Base-by-base conservation (phyloP, 1,140 invertebrate species). In the Mizuhopecten yessoensis region DNA sequence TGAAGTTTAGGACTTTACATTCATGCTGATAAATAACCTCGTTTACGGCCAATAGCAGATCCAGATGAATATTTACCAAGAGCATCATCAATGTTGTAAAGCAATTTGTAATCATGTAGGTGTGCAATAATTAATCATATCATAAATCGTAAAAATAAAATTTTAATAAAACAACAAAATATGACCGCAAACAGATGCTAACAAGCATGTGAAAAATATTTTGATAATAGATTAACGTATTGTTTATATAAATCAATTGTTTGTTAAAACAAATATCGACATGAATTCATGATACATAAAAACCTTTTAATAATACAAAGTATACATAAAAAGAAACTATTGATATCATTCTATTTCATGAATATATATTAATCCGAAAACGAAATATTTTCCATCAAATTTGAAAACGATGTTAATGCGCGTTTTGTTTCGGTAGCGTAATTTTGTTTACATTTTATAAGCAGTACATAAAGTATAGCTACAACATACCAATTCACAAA, bases 61-160 rank as follows among this genome's bases (percentile, higher is more conserved):
- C 9, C 0, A 20, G 17, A 45, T 15, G 17, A 10, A 45, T 17
- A 17, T 45, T 45, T 13, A 13, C 17, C 1, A 13, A 45, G 42
- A 15, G 17, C 1, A 45, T 45, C 9, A 13, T 45, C 0, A 20
- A 45, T 75, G 57, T 75, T 75, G 3, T 7, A 75, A 75, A 75
- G 57, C 57, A 75, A 75, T 75, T 1, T 45, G 42, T 45, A 13
- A 45, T n/a, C n/a, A n/a, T 75, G 3, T 17, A 29, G 57, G 5
- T 17, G 57, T 75, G 57, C 57, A 75, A 75, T 75, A 75, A 29
- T 75, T 75, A n/a, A 75, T 75, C 57, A 75, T 29, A n/a, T 75
- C 23, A 75, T 75, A 75, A 49, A 29, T 75, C n/a, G 1, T 75
- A 29, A 75, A 75, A 17, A 39, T 7, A 7, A 39, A 39, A 7